Percentiles rank a stretch among this genome's conserved stretches.
Conservation (phyloP, 2,888 invertebrate species). For the Brenthis ino region DNA sequence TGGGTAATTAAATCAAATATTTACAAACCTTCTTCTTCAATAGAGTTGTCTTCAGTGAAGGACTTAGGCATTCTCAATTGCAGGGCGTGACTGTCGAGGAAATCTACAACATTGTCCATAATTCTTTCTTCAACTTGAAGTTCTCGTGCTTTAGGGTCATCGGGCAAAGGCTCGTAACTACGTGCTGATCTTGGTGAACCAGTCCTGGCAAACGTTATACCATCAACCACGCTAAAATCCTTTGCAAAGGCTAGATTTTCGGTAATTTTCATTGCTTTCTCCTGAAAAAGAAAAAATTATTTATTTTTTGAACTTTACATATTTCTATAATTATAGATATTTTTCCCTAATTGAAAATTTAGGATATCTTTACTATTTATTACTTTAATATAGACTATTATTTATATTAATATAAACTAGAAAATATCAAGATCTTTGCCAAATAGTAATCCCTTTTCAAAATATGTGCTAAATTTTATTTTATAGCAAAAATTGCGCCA, state of each 20-base stretch:
- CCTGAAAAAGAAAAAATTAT: constrained; percentile 53
- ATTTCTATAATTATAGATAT: background rate
- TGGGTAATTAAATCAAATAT: background rate
- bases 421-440: too few species aligned
- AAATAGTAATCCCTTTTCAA: too few species aligned
- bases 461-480: too few species aligned
- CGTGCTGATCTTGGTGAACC: constrained; percentile 71
- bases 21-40: constrained; percentile 72
- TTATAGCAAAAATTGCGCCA: too few species aligned
- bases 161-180: constrained; percentile 71
- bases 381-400: too few species aligned
- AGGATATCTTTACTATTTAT: background rate
- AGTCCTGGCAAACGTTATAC: constrained; percentile 67
- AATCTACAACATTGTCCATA: constrained; percentile 73
- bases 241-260: constrained; percentile 74
- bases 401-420: too few species aligned
- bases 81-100: constrained; percentile 70
- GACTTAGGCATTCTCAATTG: constrained; percentile 75
- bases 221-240: constrained; percentile 67
- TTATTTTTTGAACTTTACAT: constrained; percentile 17
- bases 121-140: constrained; percentile 72
- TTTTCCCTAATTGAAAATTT: background rate
- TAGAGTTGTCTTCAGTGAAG: constrained; percentile 70
- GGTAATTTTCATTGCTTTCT: constrained; percentile 75
- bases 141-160: constrained; percentile 72